These are phyloP conservation scores for Cliona cf. orientalis DNA, from an alignment of 37 sponge, comb jelly and placozoan genomes.

Conservation along the genomic window DNA sequence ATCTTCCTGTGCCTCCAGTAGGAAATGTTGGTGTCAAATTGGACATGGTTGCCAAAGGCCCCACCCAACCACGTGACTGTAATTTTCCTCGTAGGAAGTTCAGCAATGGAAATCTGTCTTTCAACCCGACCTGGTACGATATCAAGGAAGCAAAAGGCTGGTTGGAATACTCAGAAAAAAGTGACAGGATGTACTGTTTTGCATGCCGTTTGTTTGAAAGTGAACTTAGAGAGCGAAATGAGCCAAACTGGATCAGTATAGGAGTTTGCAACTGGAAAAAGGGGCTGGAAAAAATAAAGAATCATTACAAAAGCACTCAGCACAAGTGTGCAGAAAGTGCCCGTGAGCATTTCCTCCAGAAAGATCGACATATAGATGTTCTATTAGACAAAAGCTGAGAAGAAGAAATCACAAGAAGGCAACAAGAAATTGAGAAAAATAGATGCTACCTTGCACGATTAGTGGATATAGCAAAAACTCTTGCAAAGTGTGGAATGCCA, in stretches of 20 bases:
- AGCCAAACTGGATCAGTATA: neutral
- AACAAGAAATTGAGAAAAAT: neutral
- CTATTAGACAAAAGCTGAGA: neutral
- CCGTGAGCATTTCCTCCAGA: neutral
- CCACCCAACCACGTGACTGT: neutral
- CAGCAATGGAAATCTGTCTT: neutral
- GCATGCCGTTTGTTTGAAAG: neutral
- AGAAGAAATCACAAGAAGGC: neutral
- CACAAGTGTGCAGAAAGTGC: neutral
- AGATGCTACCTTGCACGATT: neutral
- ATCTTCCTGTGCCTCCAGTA: neutral
- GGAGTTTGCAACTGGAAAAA: neutral
- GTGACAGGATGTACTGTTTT: neutral
- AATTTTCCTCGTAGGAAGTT: neutral
- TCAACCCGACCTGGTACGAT: neutral
- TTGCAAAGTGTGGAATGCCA: constrained; percentile 1
- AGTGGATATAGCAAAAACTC: neutral
- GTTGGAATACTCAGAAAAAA: neutral
- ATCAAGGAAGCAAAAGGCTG: neutral
- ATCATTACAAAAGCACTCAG: neutral
- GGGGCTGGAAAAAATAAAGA: neutral
- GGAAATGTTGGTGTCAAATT: neutral
- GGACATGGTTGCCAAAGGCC: neutral
- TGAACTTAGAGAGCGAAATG: neutral
- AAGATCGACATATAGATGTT: too few relatives aligned